A percentile compares a stretch with the other conserved stretches of the same genome.
Evolutionary conservation across 1,140 invertebrate genomes (phyloP).

Genomic region (Cepaea nemoralis): DNA sequence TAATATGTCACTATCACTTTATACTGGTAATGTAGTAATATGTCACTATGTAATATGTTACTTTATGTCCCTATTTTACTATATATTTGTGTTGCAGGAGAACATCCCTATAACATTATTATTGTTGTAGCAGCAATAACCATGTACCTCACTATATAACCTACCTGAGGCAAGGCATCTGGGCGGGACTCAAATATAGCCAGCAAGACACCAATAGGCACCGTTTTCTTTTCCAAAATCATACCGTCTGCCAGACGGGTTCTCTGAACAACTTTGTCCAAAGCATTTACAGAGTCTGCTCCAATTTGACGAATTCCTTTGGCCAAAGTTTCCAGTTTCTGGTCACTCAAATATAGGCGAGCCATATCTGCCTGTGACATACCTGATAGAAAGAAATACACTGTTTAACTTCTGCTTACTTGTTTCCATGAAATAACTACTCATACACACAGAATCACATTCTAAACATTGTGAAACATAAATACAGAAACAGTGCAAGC

Average conservation of each 20-base stretch:
- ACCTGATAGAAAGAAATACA: slow-evolving; percentile 69
- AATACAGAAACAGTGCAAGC: no score
- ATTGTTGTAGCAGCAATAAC: background rate
- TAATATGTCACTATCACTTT: no score
- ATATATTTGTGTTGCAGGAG: no score
- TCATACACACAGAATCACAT: no score
- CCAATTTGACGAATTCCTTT: slow-evolving; percentile 93
- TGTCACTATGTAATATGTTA: no score
- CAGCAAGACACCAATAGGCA: slow-evolving; percentile 96
- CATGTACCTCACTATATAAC: background rate
- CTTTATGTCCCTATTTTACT: no score
- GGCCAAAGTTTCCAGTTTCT: slow-evolving; percentile 91
- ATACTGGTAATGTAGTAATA: no score
- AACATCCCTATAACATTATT: no score
- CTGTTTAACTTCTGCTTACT: no score
- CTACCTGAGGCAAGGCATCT: slow-evolving; percentile 93
- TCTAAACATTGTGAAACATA: no score
- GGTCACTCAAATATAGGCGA: slow-evolving; percentile 85
- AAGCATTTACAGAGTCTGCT: slow-evolving; percentile 77
- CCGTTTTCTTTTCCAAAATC: slow-evolving; percentile 90
- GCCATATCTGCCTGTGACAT: slow-evolving; percentile 86
- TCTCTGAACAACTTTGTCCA: slow-evolving; percentile 81
- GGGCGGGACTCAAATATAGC: slow-evolving; percentile 99
- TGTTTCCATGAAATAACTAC: no score
- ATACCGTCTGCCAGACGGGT: slow-evolving; percentile 84